Evolutionary conservation across 2,797 vertebrate species (phyloP).

Genomic region (Enteromius trimaculatus): DNA sequence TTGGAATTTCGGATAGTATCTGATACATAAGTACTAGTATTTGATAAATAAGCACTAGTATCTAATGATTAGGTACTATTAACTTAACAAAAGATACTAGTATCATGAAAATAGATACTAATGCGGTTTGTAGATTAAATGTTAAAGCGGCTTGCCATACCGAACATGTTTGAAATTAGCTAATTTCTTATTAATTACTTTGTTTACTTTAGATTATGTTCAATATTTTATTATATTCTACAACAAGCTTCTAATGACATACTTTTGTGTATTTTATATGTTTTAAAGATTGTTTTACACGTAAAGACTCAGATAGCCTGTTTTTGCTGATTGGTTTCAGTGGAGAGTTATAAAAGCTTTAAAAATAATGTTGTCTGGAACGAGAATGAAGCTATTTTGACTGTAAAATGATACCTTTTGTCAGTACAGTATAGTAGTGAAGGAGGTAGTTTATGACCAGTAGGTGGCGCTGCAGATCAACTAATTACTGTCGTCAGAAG

Average conservation of each 20-base stretch:
- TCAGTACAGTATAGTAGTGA: neutral
- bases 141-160: too few relatives aligned
- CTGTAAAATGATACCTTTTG: neutral
- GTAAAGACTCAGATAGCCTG: too few relatives aligned
- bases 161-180: too few relatives aligned
- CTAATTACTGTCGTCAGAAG: neutral
- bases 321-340: neutral
- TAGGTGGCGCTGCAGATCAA: neutral
- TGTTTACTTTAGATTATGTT: neutral
- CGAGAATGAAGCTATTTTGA: neutral
- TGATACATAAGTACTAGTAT: too few relatives aligned
- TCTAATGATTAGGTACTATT: too few relatives aligned
- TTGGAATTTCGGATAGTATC: too few relatives aligned
- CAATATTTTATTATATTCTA: neutral
- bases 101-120: too few relatives aligned
- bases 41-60: too few relatives aligned
- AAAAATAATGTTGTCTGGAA: neutral
- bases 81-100: too few relatives aligned
- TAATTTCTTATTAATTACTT: neutral
- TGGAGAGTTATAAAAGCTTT: too few relatives aligned
- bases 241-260: neutral
- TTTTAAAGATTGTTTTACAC: neutral
- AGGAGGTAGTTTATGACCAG: neutral
- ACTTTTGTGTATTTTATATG: neutral
- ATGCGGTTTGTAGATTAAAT: too few relatives aligned